Conservation (phyloP, 2,113 vertebrate genomes). For the Lutjanus erythropterus region DNA sequence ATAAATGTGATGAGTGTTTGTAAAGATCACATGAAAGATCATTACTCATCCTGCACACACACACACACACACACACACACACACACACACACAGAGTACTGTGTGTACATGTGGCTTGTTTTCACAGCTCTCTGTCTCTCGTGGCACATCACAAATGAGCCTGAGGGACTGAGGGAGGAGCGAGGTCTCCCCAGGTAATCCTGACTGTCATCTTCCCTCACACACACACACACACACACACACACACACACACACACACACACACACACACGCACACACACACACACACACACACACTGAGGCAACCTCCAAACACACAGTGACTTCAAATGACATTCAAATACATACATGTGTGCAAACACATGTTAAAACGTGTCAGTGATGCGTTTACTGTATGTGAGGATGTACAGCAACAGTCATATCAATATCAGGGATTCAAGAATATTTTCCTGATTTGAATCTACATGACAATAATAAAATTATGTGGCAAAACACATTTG, state of each 20-base stretch:
- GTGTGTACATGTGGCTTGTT: slow-evolving; percentile 6
- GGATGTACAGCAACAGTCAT: background rate
- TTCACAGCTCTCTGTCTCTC: background rate
- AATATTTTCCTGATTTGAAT: background rate
- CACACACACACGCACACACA: background rate
- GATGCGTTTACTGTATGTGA: background rate
- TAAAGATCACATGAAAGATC: background rate
- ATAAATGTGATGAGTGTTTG: background rate
- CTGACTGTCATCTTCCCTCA: background rate
- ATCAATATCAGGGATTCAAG: background rate
- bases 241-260: background rate
- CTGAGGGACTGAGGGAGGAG: background rate
- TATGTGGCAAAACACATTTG: too few species aligned
- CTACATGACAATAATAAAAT: too few species aligned
- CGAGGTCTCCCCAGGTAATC: background rate
- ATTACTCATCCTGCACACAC: background rate
- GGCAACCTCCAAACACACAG: background rate
- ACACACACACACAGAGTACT: slow-evolving; percentile 1
- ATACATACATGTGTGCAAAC: background rate
- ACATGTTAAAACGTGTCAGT: background rate
- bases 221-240: background rate
- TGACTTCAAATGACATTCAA: background rate
- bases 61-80: slow-evolving; percentile 22
- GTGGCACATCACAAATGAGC: background rate
- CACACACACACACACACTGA: background rate